Conservation (phyloP, 2,113 vertebrate genomes). For the Cebus imitator region DNA sequence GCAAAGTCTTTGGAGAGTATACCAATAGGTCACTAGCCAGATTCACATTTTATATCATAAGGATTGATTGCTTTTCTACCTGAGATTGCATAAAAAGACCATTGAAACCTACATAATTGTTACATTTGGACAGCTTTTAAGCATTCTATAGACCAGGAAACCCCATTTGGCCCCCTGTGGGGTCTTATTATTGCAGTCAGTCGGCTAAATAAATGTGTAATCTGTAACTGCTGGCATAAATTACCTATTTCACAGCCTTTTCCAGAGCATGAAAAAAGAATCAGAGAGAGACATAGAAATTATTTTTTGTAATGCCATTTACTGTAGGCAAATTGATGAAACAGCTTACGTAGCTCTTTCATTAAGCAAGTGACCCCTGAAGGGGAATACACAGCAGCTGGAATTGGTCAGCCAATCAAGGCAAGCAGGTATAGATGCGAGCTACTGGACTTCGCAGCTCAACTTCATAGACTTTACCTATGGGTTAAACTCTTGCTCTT, state of each 20-base stretch:
- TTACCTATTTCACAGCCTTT: constrained; percentile 63
- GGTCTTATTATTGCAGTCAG: constrained; percentile 30
- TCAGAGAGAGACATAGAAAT: constrained; percentile 44
- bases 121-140: not conserved
- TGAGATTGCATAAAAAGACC: not conserved
- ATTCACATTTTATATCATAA: not conserved
- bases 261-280: constrained; percentile 52
- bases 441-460: not conserved
- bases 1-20: constrained; percentile 3
- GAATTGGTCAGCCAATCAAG: not conserved
- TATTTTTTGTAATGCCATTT: constrained; percentile 63
- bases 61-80: constrained; percentile 27
- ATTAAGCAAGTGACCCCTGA: constrained; percentile 76
- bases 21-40: not conserved
- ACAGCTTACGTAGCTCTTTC: constrained; percentile 62
- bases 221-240: constrained; percentile 62
- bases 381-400: constrained; percentile 60
- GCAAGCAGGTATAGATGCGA: not conserved
- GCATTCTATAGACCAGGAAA: constrained; percentile 25
- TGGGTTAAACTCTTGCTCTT: not conserved
- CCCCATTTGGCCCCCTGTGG: not conserved
- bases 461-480: not conserved
- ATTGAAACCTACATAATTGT: not conserved
- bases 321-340: constrained; percentile 67
- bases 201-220: constrained; percentile 65